These are phyloP conservation scores for Nudaria mundana DNA, from an alignment of 2,888 invertebrate genomes.

Conservation along the genomic window DNA sequence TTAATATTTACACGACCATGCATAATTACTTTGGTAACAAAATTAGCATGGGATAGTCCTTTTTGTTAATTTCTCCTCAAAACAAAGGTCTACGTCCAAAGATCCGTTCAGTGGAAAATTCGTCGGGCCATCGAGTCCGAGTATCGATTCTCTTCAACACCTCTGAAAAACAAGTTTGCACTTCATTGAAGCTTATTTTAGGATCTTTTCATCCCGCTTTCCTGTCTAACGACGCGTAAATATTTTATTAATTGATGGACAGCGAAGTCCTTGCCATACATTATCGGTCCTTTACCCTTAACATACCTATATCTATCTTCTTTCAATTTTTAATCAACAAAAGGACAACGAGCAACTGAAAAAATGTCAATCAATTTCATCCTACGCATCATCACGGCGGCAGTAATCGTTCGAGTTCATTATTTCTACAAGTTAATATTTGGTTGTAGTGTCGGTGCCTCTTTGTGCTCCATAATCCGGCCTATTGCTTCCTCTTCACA, in stretches of 20 bases:
- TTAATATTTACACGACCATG: conserved; percentile 50
- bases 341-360: conserved; percentile 25
- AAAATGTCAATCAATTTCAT: conserved; percentile 60
- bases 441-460: conserved; percentile 67
- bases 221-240: conserved; percentile 65
- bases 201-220: conserved; percentile 76
- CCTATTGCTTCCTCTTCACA: conserved; percentile 65
- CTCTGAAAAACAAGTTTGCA: conserved; percentile 78
- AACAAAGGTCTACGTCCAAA: conserved; percentile 72
- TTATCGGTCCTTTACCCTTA: conserved; percentile 26
- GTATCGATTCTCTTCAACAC: conserved; percentile 73
- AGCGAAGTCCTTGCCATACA: conserved; percentile 28
- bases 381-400: conserved; percentile 50
- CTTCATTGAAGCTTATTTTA: conserved; percentile 74
- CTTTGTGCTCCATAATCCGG: conserved; percentile 70
- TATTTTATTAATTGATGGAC: conserved; percentile 42
- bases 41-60: conserved; percentile 69
- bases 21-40: conserved; percentile 56
- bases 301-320: conserved; percentile 9
- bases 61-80: conserved; percentile 72
- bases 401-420: conserved; percentile 49
- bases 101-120: conserved; percentile 78
- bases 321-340: conserved; percentile 12
- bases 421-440: conserved; percentile 81
- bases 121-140: conserved; percentile 74